These are phyloP conservation scores for Enoplosus armatus DNA, from an alignment of 2,797 vertebrate genomes.

Conservation along the genomic window DNA sequence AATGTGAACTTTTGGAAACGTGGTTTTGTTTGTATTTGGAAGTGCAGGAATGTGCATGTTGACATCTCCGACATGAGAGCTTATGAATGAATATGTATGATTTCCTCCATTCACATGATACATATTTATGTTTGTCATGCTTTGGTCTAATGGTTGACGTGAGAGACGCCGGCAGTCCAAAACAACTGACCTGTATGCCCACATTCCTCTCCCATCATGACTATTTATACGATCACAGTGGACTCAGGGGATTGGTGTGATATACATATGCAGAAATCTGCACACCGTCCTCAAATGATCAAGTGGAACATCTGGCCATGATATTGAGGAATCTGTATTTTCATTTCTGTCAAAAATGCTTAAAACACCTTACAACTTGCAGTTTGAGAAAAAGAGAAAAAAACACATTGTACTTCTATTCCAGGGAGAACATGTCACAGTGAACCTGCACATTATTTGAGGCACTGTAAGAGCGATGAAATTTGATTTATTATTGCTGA, in stretches of 20 bases:
- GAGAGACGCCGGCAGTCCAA: slow-evolving; percentile 24
- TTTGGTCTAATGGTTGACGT: slow-evolving; percentile 34
- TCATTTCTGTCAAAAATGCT: not conserved
- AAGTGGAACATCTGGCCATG: slow-evolving; percentile 26
- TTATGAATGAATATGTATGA: slow-evolving; percentile 63
- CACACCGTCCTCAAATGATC: slow-evolving; percentile 4
- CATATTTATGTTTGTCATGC: slow-evolving; percentile 52
- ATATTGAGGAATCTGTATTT: not conserved
- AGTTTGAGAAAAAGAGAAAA: not conserved
- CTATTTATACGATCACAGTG: slow-evolving; percentile 14
- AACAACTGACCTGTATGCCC: not conserved
- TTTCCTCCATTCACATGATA: slow-evolving; percentile 46
- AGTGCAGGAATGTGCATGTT: slow-evolving; percentile 41
- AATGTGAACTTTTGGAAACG: slow-evolving; percentile 36
- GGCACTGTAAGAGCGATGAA: not conserved
- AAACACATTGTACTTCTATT: not conserved
- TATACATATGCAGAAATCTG: slow-evolving; percentile 10
- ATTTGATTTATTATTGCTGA: not conserved
- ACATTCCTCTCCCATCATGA: slow-evolving; percentile 10
- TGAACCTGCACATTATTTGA: not conserved
- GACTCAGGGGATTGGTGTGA: slow-evolving; percentile 6
- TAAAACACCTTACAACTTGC: not conserved
- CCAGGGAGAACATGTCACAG: too few relatives aligned
- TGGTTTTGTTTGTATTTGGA: slow-evolving; percentile 54
- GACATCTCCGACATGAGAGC: slow-evolving; percentile 38